Base-by-base conservation (phyloP, 2,888 invertebrate genomes). In the Cerastoderma edule region DNA sequence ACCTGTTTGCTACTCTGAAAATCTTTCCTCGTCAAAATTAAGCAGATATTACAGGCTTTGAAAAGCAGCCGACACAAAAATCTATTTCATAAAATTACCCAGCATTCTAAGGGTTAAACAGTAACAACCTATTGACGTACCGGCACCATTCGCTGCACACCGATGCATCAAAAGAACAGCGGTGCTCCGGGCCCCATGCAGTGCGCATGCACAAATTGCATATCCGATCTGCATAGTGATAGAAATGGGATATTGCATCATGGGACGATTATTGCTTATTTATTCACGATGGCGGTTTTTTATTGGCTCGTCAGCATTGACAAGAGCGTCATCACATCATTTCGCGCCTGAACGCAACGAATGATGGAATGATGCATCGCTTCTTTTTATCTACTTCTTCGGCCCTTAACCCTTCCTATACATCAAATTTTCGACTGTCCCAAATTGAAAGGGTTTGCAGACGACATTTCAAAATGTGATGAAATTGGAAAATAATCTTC, bases 151-250 rank as follows among this genome's bases (percentile, higher is more conserved):
- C n/a, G 22, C 48, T n/a, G 48, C n/a, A 6, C n/a, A 13, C 16
- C 22, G 16, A 6, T 48, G 48, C 48, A 48, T 48, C 48, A 48
- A 48, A 48, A 13, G 22, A 5, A 48, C 48, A 19, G 22, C 48
- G 16, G 8, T 48, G 22, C n/a, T n/a, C n/a, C 22, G 22, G 10
- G 22, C 48, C 48, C n/a, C 48, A 19, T 48, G 48, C 10, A 13
- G 48, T 5, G 48, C 5, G n/a, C 10, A 48, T 48, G 48, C 48
- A 22, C 48, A 48, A 48, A 48, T 48, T 48, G 48, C 48, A 48
- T 48, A 48, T 48, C 48, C 16, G 22, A 19, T 48, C 10, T n/a
- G n/a, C n/a, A n/a, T n/a, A n/a, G n/a, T n/a, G n/a, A n/a, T n/a
- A n/a, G n/a, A n/a, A n/a, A n/a, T n/a, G n/a, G n/a, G n/a, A n/a